phyloP scores from a whole-genome alignment of 2,113 vertebrate genomes.

The Xiphophorus maculatus region DNA sequence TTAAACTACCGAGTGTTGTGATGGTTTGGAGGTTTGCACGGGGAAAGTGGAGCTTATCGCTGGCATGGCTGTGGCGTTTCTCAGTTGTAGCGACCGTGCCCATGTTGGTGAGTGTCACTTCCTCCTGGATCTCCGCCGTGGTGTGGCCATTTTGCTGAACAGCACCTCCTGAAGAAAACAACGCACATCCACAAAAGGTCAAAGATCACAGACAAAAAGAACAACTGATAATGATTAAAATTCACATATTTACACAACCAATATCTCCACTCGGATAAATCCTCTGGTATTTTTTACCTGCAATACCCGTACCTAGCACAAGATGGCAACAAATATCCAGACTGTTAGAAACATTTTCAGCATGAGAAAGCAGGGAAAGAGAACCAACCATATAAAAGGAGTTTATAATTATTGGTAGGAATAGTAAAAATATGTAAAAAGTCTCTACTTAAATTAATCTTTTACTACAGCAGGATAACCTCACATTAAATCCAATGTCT shows the following conservation, averaged over 20 bases:
- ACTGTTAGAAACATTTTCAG: neutral
- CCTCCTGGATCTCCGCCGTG: conserved; percentile 92
- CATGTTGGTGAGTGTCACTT: conserved; percentile 90
- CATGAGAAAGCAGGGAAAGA: no score
- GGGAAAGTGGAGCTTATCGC: conserved; percentile 90
- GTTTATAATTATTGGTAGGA: no score
- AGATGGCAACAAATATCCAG: conserved; percentile 63
- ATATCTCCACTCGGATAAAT: neutral
- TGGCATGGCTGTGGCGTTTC: conserved; percentile 86
- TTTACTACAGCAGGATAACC: neutral
- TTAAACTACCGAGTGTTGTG: conserved; percentile 88
- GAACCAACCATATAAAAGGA: no score
- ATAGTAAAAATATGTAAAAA: no score
- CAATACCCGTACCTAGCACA: conserved; percentile 40
- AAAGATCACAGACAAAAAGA: neutral
- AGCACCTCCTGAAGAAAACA: conserved; percentile 80
- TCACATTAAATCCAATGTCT: neutral
- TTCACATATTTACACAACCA: no score
- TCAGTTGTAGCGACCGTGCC: conserved; percentile 82
- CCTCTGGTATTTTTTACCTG: neutral
- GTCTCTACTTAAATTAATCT: no score
- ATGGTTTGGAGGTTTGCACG: conserved; percentile 90
- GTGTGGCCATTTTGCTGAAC: conserved; percentile 92
- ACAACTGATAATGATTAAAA: no score
- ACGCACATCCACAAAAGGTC: conserved; percentile 8